phyloP scores from a whole-genome alignment of 2,113 vertebrate genomes.

The Crotalus horridus region DNA sequence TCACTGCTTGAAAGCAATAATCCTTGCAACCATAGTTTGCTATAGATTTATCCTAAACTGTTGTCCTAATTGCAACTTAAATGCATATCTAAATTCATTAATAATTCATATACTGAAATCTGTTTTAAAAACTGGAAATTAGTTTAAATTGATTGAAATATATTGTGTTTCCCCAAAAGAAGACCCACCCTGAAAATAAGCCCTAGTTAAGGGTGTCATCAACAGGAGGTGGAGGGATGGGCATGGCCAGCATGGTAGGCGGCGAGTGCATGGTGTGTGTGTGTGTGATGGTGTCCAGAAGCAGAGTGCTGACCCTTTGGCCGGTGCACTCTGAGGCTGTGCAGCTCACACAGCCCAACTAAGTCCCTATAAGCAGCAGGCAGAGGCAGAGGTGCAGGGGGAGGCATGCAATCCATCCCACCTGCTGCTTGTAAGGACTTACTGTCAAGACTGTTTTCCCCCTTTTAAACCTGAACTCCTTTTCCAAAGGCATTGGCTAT shows the following conservation, averaged over 20 bases:
- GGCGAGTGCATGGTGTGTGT: too few species aligned
- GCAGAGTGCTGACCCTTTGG: too few species aligned
- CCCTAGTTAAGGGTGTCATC: neutral
- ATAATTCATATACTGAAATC: neutral
- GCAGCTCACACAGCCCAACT: too few species aligned
- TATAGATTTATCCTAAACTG: neutral
- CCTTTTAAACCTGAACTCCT: neutral
- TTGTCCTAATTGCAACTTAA: neutral
- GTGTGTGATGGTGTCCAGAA: too few species aligned
- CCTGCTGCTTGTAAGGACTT: too few species aligned
- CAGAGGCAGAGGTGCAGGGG: too few species aligned
- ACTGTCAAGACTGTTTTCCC: too few species aligned
- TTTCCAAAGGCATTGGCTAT: neutral
- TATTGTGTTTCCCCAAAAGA: neutral
- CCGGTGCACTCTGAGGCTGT: too few species aligned
- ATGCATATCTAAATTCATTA: neutral
- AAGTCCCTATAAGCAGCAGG: too few species aligned
- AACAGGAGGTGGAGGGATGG: too few species aligned
- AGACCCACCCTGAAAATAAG: neutral
- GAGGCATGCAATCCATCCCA: too few species aligned
- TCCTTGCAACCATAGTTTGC: neutral
- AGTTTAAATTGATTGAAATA: conserved; percentile 24
- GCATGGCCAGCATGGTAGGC: too few species aligned
- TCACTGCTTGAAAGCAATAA: neutral
- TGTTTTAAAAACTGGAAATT: neutral